A percentile compares a stretch with the other conserved stretches of the same genome.
Conservation (phyloP, 2,888 invertebrate genomes). For the Alcis repandata region DNA sequence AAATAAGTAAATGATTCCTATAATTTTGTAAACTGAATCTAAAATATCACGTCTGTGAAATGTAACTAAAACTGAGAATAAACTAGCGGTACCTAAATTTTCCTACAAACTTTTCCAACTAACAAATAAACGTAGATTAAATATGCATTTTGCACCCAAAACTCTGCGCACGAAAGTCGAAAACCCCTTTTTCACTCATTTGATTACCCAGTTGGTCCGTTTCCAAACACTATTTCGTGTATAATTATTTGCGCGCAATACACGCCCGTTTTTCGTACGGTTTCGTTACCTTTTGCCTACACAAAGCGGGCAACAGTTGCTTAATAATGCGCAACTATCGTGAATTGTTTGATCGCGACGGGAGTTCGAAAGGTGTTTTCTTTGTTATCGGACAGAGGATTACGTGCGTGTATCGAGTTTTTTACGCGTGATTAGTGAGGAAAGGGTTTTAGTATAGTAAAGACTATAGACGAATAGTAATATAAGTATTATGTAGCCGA, state of each 20-base stretch:
- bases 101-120: neutral
- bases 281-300: slow-evolving; percentile 57
- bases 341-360: slow-evolving; percentile 65
- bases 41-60: neutral
- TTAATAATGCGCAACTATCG: slow-evolving; percentile 68
- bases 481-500: neutral
- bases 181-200: slow-evolving; percentile 10
- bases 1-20: neutral
- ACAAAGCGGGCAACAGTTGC: slow-evolving; percentile 60
- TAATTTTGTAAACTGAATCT: neutral
- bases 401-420: slow-evolving; percentile 13
- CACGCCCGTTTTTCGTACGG: slow-evolving; percentile 55
- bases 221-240: slow-evolving; percentile 41
- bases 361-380: slow-evolving; percentile 52
- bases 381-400: slow-evolving; percentile 33
- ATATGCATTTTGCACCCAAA: slow-evolving; percentile 10
- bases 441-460: no score
- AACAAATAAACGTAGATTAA: slow-evolving; percentile 4
- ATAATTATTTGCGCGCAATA: slow-evolving; percentile 56
- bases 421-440: slow-evolving; percentile 17
- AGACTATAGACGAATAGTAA: neutral
- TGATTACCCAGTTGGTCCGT: slow-evolving; percentile 40
- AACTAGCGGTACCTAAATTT: neutral
- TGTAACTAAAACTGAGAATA: neutral
- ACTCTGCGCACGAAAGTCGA: neutral